Evolutionary conservation across 2,113 vertebrate species (phyloP), one percentile per base, ranked within the genome.

Genomic region (Leucopsar rothschildi): DNA sequence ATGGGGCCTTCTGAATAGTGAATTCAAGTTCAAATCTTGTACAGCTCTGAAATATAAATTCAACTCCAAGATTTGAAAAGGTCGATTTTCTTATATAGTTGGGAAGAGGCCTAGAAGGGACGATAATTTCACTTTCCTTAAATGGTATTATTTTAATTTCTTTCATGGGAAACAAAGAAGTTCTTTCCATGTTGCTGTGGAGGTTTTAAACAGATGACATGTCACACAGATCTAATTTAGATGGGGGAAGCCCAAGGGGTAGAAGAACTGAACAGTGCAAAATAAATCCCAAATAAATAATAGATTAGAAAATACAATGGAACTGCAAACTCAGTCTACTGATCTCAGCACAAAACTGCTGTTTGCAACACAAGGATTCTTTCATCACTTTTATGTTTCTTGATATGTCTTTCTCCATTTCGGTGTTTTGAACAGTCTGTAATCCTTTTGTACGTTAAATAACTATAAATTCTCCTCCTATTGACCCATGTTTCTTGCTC

Each of bases 281-380:
- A 96, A 96, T 80, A 88, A 96, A 95, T 81, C 60, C 47, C 42
- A 88, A 92, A 94, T 92, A 95, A 95, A 96, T 93, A 96, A 94
- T 95, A 94, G 85, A 95, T 96, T 81, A 96, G 79, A 96, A 96
- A 96, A 93, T 47, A 94, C 68, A 95, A 72, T 57, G 64, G 86
- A 93, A 93, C 60, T 95, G 71, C 90, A 94, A 83, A 92, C 80
- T 86, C 85, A 84, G 72, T 44, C 49, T 86, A 88, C 72, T 71
- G 82, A 81, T 86, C 68, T 96, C 80, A 92, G 64, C 90, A 86
- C 72, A 88, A 86, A 94, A 57, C 31, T 78, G 53, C 40, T 77
- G 23, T 56, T 83, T 86, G 64, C 56, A 88, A 42, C 37, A 78
- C 12, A 71, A 72, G 40, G 47, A 71, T 70, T 45, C 6, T 71